phyloP scores from a whole-genome alignment of 2,888 invertebrate species.

The Dryococelus australis region DNA sequence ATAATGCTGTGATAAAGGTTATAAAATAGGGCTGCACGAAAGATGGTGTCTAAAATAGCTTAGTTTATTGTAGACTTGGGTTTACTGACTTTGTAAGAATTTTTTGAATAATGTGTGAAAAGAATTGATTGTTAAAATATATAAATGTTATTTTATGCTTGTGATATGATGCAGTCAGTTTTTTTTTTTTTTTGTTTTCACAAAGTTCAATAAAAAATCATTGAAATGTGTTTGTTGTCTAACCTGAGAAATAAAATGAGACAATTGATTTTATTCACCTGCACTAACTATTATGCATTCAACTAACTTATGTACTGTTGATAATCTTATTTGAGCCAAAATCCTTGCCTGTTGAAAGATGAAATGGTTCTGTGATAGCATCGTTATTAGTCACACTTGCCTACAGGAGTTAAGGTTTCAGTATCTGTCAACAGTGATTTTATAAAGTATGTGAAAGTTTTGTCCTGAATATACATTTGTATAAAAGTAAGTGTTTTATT shows the following conservation, averaged over 20 bases:
- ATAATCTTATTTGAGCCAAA: not conserved
- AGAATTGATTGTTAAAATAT: not conserved
- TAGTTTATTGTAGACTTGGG: not conserved
- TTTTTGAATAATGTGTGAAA: not conserved
- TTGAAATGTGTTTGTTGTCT: not conserved
- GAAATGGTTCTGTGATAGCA: not conserved
- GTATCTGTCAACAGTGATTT: too few relatives aligned
- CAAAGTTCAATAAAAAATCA: not conserved
- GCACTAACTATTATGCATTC: not conserved
- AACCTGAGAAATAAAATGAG: not conserved
- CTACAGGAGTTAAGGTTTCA: too few relatives aligned
- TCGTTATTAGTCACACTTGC: not conserved
- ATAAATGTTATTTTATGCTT: not conserved
- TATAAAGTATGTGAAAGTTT: too few relatives aligned
- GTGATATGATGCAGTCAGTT: not conserved
- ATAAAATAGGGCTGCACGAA: conserved; percentile 1
- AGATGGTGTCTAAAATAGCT: not conserved
- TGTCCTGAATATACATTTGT: too few relatives aligned
- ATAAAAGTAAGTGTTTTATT: too few relatives aligned
- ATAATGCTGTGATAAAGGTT: not conserved
- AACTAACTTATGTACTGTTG: not conserved
- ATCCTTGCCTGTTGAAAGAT: not conserved
- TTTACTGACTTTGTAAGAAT: conserved; percentile 16
- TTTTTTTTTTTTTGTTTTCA: not conserved
- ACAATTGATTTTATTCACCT: not conserved